Evolutionary conservation across 2,888 invertebrate genomes (phyloP).

Genomic region (Acleris sparsana): DNA sequence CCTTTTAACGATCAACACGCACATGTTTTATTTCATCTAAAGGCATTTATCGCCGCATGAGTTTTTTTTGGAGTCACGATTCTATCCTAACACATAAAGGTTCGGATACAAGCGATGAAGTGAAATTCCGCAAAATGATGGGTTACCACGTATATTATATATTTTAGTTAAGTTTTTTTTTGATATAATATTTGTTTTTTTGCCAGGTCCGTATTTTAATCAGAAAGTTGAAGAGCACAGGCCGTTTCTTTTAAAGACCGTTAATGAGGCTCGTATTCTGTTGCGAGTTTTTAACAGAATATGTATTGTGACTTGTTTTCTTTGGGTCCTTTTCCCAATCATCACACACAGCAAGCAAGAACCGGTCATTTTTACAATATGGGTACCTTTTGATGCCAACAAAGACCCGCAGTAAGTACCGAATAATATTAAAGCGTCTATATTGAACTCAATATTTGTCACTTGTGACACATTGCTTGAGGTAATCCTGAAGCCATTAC

Average conservation of each 20-base stretch:
- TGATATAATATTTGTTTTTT: not conserved
- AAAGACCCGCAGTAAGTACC: conserved; percentile 54
- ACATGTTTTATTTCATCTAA: too few species aligned
- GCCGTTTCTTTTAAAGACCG: conserved; percentile 45
- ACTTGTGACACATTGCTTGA: too few species aligned
- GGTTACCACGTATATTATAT: too few species aligned
- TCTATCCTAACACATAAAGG: too few species aligned
- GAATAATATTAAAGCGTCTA: too few species aligned
- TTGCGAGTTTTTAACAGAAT: conserved; percentile 50
- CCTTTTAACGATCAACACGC: too few species aligned
- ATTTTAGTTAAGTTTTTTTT: not conserved
- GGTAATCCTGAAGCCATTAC: too few species aligned
- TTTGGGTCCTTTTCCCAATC: conserved; percentile 57
- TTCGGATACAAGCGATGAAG: too few species aligned
- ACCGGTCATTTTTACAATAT: conserved; percentile 57
- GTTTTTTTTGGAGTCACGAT: too few species aligned
- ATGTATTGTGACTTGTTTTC: conserved; percentile 54
- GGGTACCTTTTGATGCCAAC: conserved; percentile 61
- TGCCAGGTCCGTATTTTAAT: conserved; percentile 53
- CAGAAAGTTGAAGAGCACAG: conserved; percentile 50
- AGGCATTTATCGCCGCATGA: too few species aligned
- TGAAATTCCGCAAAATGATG: too few species aligned
- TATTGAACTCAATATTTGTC: too few species aligned
- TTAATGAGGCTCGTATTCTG: conserved; percentile 45
- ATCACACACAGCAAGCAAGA: conserved; percentile 53